phyloP scores from a whole-genome alignment of 92 coral and sea anemone species.

The Scolanthus callimorphus region DNA sequence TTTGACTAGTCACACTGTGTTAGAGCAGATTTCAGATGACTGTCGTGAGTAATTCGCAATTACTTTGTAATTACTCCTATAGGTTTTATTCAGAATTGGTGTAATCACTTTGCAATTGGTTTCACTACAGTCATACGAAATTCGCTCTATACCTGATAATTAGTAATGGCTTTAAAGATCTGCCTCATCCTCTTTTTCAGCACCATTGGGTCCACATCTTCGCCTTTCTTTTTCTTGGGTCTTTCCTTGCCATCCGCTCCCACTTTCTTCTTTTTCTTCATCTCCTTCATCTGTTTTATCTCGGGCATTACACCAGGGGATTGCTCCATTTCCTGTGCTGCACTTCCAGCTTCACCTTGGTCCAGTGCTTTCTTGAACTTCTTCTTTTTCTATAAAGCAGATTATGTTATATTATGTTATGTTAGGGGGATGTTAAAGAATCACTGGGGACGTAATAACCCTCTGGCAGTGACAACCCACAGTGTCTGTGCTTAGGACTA shows the following conservation, averaged over 20 bases:
- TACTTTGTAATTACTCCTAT: too few relatives aligned
- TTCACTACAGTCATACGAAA: too few relatives aligned
- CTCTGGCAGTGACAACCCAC: too few relatives aligned
- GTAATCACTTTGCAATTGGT: too few relatives aligned
- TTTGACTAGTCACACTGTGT: too few relatives aligned
- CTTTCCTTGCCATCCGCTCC: constrained; percentile 66
- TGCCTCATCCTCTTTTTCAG: constrained; percentile 93
- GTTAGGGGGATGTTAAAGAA: too few relatives aligned
- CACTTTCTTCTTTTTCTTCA: constrained; percentile 56
- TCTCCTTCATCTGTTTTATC: constrained; percentile 39
- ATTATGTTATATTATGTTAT: not conserved
- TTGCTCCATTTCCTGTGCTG: constrained; percentile 14
- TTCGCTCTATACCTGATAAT: constrained; percentile 80
- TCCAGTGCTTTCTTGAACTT: constrained; percentile 28
- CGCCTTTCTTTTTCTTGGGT: constrained; percentile 77
- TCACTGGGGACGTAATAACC: too few relatives aligned
- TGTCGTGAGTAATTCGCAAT: too few relatives aligned
- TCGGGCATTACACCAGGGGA: constrained; percentile 17
- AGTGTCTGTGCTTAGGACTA: too few relatives aligned
- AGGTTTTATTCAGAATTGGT: too few relatives aligned
- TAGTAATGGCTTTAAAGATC: constrained; percentile 75
- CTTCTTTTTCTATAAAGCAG: constrained; percentile 39
- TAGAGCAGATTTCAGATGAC: too few relatives aligned
- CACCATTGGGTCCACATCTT: constrained; percentile 63
- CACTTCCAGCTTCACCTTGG: constrained; percentile 6